Conservation (phyloP, 2,113 vertebrate genomes). For the Neoarius graeffei region DNA sequence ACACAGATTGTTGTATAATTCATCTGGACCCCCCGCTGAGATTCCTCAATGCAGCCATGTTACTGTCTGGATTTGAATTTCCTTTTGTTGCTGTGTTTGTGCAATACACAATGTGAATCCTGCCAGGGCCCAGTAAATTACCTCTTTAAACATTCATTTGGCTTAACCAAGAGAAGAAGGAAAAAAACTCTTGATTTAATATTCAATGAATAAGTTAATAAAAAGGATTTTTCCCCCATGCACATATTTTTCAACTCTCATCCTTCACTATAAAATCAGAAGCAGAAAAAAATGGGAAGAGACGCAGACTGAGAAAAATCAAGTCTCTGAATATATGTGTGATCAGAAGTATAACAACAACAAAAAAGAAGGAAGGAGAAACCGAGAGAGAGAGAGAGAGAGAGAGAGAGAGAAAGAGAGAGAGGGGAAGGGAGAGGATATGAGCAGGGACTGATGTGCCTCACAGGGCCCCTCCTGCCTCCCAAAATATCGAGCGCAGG, state of each 20-base stretch:
- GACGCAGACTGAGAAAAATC: constrained; percentile 28
- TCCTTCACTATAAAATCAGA: constrained; percentile 69
- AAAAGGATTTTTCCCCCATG: constrained; percentile 65
- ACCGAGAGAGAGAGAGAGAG: constrained; percentile 18
- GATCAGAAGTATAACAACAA: constrained; percentile 76
- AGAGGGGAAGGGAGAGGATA: constrained; percentile 56
- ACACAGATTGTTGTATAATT: constrained; percentile 80
- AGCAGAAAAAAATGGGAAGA: constrained; percentile 46
- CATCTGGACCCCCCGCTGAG: constrained; percentile 71
- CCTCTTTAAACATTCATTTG: constrained; percentile 81
- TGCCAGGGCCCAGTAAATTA: constrained; percentile 75
- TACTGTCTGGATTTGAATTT: constrained; percentile 77
- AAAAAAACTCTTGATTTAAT: constrained; percentile 72
- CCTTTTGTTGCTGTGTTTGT: constrained; percentile 77
- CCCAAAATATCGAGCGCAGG: constrained; percentile 78
- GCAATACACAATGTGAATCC: constrained; percentile 74
- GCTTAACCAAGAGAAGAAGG: constrained; percentile 72
- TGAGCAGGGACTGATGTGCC: constrained; percentile 75
- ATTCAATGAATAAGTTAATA: constrained; percentile 82
- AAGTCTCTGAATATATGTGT: constrained; percentile 71
- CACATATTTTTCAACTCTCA: constrained; percentile 61
- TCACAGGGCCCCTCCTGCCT: constrained; percentile 74
- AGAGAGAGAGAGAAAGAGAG: constrained; percentile 24
- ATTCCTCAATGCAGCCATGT: constrained; percentile 65
- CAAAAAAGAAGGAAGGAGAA: constrained; percentile 56